Base-by-base conservation (phyloP, 2,113 vertebrate species). In the Periophthalmodon schlosseri region DNA sequence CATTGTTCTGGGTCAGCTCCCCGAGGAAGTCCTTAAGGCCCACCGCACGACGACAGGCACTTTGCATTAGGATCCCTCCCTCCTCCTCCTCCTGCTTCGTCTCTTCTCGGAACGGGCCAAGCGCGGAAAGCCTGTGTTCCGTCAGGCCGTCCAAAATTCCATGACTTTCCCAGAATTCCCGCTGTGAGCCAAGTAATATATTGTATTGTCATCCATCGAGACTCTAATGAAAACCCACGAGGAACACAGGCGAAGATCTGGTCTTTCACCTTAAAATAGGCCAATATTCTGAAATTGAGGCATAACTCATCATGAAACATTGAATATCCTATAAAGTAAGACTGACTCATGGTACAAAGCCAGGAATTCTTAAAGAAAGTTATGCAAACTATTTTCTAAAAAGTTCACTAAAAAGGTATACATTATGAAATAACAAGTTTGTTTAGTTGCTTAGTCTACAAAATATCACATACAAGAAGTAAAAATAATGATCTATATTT, bases 91-190 rank as follows among this genome's bases (percentile, higher is more conserved):
- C 61, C 69, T 73, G 49, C 49, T 76, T 73, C 23, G 73, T 50
- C 34, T 84, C 57, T 15, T 50, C 60, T 67, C 74, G 69, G 72
- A 83, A 60, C 9, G n/a, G 77, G 84, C 89, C 87, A 88, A 79
- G 64, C 87, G 78, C 77, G 63, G 91, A 91, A 90, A 86, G 91
- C 81, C 89, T 93, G 89, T 91, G 90, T 94, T 94, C 92, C 91
- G 72, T 92, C 90, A 88, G 76, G 78, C 58, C 82, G 64, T 94
- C 93, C 92, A 93, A 93, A 92, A 88, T 90, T 94, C 91, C 91
- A 89, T 83, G 85, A 88, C 88, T 93, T 94, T 90, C 86, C 86
- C 90, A 86, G 86, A 91, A 90, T 91, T 85, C 87, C 83, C 76
- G 7, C 16, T 67, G 46, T 8, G 63, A 78, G 91, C 92, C 91